A percentile compares a stretch with the other conserved stretches of the same genome.
Evolutionary conservation across 2,113 vertebrate species (phyloP).

Genomic region (Hypocryptadius cinnamomeus): DNA sequence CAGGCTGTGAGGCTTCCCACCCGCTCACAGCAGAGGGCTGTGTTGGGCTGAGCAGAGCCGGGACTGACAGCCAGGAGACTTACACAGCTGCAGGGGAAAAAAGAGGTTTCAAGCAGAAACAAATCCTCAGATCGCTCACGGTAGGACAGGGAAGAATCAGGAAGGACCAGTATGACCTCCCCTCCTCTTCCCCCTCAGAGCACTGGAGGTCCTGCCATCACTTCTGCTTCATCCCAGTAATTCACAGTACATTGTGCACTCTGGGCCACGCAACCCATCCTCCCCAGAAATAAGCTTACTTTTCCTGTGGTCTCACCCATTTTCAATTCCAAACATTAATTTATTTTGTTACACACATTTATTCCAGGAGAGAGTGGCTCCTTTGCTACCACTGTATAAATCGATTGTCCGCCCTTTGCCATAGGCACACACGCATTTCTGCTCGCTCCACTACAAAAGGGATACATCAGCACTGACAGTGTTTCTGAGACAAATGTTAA

Average conservation of each 20-base stretch:
- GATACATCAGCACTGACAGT: neutral
- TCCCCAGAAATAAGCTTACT: neutral
- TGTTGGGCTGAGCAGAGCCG: neutral
- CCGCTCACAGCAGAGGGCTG: conserved; percentile 4
- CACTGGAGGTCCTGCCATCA: neutral
- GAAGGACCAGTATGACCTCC: neutral
- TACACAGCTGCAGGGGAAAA: neutral
- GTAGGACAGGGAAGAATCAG: neutral
- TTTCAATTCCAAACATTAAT: neutral
- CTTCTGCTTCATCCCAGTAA: neutral
- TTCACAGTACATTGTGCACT: neutral
- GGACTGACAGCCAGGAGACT: neutral
- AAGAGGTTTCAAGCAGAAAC: neutral
- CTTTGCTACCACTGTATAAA: neutral
- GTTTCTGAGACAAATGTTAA: neutral
- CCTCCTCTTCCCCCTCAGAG: neutral
- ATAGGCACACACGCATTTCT: neutral
- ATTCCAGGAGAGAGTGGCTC: neutral
- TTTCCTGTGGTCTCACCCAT: neutral
- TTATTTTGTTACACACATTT: neutral
- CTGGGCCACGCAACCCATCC: neutral
- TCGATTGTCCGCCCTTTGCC: neutral
- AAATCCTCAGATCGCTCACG: neutral
- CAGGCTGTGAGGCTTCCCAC: neutral
- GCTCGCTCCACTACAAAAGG: neutral